Evolutionary conservation across 1,140 invertebrate genomes (phyloP), one percentile per base, ranked within the genome.

Genomic region (Habropoda laboriosa): DNA sequence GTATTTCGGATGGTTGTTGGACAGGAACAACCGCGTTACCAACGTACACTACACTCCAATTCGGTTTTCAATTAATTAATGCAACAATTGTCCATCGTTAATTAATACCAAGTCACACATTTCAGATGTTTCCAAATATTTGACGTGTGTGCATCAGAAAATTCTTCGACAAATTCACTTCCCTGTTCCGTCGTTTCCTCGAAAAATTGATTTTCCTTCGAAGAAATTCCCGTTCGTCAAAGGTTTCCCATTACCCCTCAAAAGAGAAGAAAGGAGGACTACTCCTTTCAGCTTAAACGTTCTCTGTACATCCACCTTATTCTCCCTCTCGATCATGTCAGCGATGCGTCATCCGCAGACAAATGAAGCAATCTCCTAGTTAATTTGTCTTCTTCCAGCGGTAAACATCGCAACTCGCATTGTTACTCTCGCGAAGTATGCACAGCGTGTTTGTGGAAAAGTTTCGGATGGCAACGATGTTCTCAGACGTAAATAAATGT

Each of bases 351-450:
- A 68, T 38, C 27, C 8, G 0, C 13, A 3, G 47, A 63, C 71
- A 63, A 73, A 60, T 47, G 38, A 27, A 42, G 27, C 55, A 45
- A 35, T 71, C 16, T 60, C 38, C n/a, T 2, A 10, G 53, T 73
- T 60, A 63, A 73, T 73, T 73, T 35, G 32, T 49, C 71, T n/a
- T 35, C 24, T 40, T 30, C 38, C 51, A 40, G n/a, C n/a, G 8
- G 12, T 66, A 66, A 64, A 45, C 40, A 64, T 12, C 18, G n/a
- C 8, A 30, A 64, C 13, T 16, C 2, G 24, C 4, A 30, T 13
- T 13, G 16, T 32, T 30, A 4, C 16, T 10, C 10, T 1, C 10
- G 10, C 10, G 7, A 12, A 21, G 12, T 40, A 16, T 24, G 18
- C 21, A 18, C 38, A 18, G 5, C 10, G 1, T 27, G 24, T 27